Base-by-base conservation (phyloP, 2,888 invertebrate genomes). In the Ophioninae sp. region DNA sequence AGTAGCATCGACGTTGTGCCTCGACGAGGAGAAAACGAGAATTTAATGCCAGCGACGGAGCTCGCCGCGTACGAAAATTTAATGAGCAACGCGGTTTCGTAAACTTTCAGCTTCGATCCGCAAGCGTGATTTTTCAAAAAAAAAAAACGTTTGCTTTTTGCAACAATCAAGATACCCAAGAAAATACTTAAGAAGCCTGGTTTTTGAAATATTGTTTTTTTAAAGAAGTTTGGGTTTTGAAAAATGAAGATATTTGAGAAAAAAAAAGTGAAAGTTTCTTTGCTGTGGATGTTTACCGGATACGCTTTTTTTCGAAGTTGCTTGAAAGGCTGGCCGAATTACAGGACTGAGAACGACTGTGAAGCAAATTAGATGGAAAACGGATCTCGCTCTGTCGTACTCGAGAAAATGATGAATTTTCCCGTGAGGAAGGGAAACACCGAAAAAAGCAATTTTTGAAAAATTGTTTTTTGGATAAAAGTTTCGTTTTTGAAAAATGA, bases 11-110 rank as follows among this genome's bases (percentile, higher is more conserved):
- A 39, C 68, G 68, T 22, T 30, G 58, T 61, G 63, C 39, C n/a
- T 10, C 64, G 65, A 59, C 22, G 63, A 65, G 65, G 51, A 44
- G n/a, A 61, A 51, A 44, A 65, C 20, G 39, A 65, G 44, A 75
- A 69, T 63, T 68, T 23, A 44, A 69, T 17, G 63, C 51, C 61
- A 41, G 37, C 59, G 61, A 44, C 51, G 64, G 41, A 41, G 79
- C 68, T 67, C 59, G 75, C 64, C 65, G 71, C 69, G 74, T 75
- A 71, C 75, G 64, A 75, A 59, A 76, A 71, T 81, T 81, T 81
- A 81, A 81, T 81, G 80, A 81, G 80, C 71, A 81, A 71, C 80
- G 71, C 71, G 69, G 69, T 81, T 81, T 75, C 64, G 39, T 20
- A 75, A 75, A 75, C 64, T 64, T 75, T 30, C 75, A 63, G 63